phyloP scores from a whole-genome alignment of 2,888 invertebrate species.

The Dryococelus australis region DNA sequence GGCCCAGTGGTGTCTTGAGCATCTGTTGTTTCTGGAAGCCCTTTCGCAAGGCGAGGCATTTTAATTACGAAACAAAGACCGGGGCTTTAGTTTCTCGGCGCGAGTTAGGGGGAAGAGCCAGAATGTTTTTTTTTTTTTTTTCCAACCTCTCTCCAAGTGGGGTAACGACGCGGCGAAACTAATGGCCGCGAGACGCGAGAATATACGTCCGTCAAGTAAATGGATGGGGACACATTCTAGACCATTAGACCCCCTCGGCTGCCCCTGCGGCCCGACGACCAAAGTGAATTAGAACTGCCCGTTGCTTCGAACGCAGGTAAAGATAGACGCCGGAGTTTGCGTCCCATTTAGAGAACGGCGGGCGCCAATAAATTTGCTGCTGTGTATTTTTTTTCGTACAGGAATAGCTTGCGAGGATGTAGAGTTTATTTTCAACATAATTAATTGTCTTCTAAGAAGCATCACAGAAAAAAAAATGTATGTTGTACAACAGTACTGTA shows the following conservation, averaged over 20 bases:
- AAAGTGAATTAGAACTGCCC: background rate
- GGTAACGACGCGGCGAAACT: background rate
- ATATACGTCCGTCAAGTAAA: background rate
- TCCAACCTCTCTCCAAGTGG: background rate
- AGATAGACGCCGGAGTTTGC: background rate
- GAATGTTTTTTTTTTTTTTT: background rate
- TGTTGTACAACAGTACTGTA: too few species aligned
- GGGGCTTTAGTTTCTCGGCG: background rate
- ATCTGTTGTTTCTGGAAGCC: constrained; percentile 1
- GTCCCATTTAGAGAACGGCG: background rate
- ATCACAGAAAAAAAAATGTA: too few species aligned
- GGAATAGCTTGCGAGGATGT: too few species aligned
- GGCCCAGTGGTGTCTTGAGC: background rate
- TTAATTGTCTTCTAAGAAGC: too few species aligned
- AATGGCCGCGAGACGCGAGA: background rate
- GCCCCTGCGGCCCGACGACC: background rate
- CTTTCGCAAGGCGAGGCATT: background rate
- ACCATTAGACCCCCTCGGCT: background rate
- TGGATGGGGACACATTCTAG: background rate
- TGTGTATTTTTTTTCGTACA: background rate
- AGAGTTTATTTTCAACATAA: too few species aligned
- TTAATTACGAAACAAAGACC: background rate
- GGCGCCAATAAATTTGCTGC: background rate
- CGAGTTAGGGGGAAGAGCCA: background rate
- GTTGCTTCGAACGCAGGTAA: background rate